A percentile compares a stretch with the other conserved stretches of the same genome.
phyloP scores from a whole-genome alignment of 2,797 vertebrate species.

The Heterohyrax brucei region DNA sequence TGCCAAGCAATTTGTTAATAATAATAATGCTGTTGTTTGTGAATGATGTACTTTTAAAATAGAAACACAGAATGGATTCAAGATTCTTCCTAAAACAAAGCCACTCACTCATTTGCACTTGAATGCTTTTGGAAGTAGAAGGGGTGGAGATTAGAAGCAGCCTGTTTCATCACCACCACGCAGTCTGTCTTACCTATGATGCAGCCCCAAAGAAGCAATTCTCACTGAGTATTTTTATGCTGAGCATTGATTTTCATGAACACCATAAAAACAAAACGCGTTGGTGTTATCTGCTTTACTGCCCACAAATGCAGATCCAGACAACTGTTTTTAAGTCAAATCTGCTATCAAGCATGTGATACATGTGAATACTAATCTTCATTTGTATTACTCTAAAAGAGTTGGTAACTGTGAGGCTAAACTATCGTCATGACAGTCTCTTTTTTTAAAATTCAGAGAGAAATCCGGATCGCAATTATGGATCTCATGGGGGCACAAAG shows the following conservation, averaged over 20 bases:
- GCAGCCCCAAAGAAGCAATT: slow-evolving; percentile 35
- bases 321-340: slow-evolving; percentile 61
- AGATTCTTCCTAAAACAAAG: neutral
- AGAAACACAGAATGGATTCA: slow-evolving; percentile 10
- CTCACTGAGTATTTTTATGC: slow-evolving; percentile 65
- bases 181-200: slow-evolving; percentile 22
- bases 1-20: slow-evolving; percentile 41
- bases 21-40: neutral
- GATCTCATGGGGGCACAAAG: slow-evolving; percentile 56
- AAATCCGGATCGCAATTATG: slow-evolving; percentile 69
- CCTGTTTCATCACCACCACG: neutral
- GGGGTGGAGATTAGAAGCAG: neutral
- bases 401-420: slow-evolving; percentile 60
- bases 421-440: slow-evolving; percentile 58
- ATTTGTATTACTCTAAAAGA: slow-evolving; percentile 61
- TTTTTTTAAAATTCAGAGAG: slow-evolving; percentile 77
- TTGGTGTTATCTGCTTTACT: slow-evolving; percentile 56
- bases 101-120: neutral
- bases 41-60: slow-evolving; percentile 38
- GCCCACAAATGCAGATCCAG: slow-evolving; percentile 67
- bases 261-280: slow-evolving; percentile 75
- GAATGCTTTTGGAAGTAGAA: slow-evolving; percentile 33
- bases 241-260: slow-evolving; percentile 76
- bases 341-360: slow-evolving; percentile 14
- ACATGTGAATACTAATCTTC: slow-evolving; percentile 66